Evolutionary conservation across 2,113 vertebrate genomes (phyloP).

Genomic region (Gasterosteus aculeatus): DNA sequence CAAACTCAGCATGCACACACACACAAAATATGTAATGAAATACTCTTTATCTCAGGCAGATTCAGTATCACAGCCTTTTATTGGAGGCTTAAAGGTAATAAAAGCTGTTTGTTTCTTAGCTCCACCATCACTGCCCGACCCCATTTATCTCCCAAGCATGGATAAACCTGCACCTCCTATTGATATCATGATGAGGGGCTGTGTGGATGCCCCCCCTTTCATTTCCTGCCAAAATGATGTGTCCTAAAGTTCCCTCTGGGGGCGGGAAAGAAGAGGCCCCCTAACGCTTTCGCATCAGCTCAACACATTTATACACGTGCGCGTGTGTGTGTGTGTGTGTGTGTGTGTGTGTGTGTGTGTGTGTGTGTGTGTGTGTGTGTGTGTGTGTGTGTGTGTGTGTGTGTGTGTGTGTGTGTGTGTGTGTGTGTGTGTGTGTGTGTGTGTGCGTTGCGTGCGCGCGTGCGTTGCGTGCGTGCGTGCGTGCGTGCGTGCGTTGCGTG

Average conservation of each 20-base stretch:
- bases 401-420: too few relatives aligned
- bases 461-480: too few relatives aligned
- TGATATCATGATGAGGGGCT: slow-evolving; percentile 12
- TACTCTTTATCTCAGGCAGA: too few relatives aligned
- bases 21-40: background rate
- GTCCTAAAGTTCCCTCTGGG: slow-evolving; percentile 49
- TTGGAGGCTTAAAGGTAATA: slow-evolving; percentile 5
- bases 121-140: too few relatives aligned
- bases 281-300: slow-evolving; percentile 43
- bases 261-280: slow-evolving; percentile 38
- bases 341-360: too few relatives aligned
- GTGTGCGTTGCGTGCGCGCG: too few relatives aligned
- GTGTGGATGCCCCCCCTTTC: slow-evolving; percentile 38
- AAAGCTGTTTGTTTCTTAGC: background rate
- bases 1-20: background rate
- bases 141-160: slow-evolving; percentile 12
- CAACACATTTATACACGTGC: slow-evolving; percentile 10
- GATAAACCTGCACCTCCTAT: slow-evolving; percentile 9
- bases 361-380: too few relatives aligned
- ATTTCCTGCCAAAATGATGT: slow-evolving; percentile 56
- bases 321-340: background rate
- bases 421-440: too few relatives aligned
- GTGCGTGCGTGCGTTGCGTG: too few relatives aligned
- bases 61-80: background rate
- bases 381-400: too few relatives aligned